These are phyloP conservation scores for Pteronotus mesoamericanus DNA, from an alignment of 2,797 vertebrate species.

Conservation along the genomic window DNA sequence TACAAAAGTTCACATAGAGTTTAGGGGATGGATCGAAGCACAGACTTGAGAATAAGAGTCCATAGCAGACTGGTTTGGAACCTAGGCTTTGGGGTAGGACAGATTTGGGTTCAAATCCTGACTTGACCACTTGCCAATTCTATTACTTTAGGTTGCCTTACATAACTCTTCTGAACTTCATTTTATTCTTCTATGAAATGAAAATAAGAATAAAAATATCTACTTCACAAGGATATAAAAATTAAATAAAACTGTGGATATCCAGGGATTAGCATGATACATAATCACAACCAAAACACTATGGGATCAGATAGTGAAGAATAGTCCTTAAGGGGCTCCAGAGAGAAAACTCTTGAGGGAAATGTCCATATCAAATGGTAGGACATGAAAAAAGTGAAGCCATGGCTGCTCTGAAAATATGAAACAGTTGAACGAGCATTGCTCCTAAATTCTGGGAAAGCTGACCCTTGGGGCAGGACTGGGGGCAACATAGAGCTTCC, in stretches of 20 bases:
- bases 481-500: not conserved
- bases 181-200: not conserved
- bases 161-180: not conserved
- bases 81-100: not conserved
- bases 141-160: not conserved
- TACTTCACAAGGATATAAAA: not conserved
- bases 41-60: not conserved
- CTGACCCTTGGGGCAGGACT: not conserved
- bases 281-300: not conserved
- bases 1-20: not conserved
- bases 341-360: not conserved
- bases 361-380: not conserved
- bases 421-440: not conserved
- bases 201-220: not conserved
- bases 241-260: not conserved
- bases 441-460: not conserved
- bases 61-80: not conserved
- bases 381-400: not conserved
- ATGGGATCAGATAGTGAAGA: not conserved
- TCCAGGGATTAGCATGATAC: not conserved
- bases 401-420: not conserved
- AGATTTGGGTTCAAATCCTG: not conserved
- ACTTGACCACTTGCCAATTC: not conserved
- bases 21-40: not conserved
- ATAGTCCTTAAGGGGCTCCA: not conserved